phyloP scores from a whole-genome alignment of 2,113 vertebrate genomes.

The Scomber japonicus region DNA sequence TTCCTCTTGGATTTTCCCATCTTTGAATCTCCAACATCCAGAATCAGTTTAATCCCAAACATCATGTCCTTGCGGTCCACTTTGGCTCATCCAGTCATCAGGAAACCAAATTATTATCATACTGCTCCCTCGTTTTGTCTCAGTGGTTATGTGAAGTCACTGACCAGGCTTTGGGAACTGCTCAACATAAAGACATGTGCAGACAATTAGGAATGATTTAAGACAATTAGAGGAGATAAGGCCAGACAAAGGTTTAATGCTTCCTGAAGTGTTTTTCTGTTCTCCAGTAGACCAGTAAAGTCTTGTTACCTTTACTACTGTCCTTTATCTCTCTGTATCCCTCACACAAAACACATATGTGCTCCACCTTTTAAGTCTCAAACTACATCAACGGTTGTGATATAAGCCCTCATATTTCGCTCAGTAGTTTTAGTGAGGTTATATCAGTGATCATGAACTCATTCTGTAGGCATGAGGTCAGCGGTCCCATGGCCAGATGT shows the following conservation, averaged over 20 bases:
- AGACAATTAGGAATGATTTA: slow-evolving; percentile 87
- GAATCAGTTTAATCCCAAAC: slow-evolving; percentile 30
- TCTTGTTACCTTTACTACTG: slow-evolving; percentile 36
- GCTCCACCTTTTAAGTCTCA: slow-evolving; percentile 8
- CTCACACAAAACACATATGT: slow-evolving; percentile 16
- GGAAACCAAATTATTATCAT: slow-evolving; percentile 60
- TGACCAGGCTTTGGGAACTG: slow-evolving; percentile 18
- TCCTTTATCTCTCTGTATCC: slow-evolving; percentile 17
- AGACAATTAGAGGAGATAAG: slow-evolving; percentile 89
- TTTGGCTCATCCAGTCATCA: slow-evolving; percentile 57
- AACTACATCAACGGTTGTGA: slow-evolving; percentile 47
- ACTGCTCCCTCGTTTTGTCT: slow-evolving; percentile 24
- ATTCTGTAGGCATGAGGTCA: slow-evolving; percentile 64
- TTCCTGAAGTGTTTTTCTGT: slow-evolving; percentile 85
- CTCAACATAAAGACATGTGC: slow-evolving; percentile 71
- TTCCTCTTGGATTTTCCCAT: slow-evolving; percentile 6
- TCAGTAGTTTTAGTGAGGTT: slow-evolving; percentile 65
- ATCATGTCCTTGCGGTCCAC: slow-evolving; percentile 33
- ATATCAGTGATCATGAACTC: slow-evolving; percentile 58
- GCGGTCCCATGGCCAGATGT: slow-evolving; percentile 54
- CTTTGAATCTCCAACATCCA: slow-evolving; percentile 23
- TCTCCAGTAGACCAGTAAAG: slow-evolving; percentile 41
- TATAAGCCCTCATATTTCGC: slow-evolving; percentile 22
- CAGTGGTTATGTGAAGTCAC: slow-evolving; percentile 36
- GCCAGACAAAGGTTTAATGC: slow-evolving; percentile 89